These are phyloP conservation scores for Calliopum simillimum DNA, from an alignment of 2,888 invertebrate species.

Conservation along the genomic window DNA sequence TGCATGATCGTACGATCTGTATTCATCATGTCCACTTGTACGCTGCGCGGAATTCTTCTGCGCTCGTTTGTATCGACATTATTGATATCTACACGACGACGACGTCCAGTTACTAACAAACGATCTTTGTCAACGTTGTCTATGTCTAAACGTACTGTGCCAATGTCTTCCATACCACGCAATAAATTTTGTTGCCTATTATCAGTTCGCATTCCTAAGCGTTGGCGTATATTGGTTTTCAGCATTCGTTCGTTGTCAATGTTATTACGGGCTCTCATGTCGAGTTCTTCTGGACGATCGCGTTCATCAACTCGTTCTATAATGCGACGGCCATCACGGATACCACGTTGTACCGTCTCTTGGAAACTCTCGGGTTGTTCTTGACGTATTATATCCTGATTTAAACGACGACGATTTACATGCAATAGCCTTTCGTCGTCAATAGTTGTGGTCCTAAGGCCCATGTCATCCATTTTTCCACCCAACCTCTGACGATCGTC, in stretches of 20 bases:
- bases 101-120: not conserved
- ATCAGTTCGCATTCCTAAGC: not conserved
- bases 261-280: not conserved
- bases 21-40: conserved; percentile 16
- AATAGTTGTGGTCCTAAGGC: conserved; percentile 42
- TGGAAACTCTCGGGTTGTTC: not conserved
- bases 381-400: not conserved
- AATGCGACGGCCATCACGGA: conserved; percentile 2
- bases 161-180: conserved; percentile 27
- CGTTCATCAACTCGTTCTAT: not conserved
- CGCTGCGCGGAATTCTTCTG: conserved; percentile 52
- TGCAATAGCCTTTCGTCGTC: conserved; percentile 51
- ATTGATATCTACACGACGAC: not conserved
- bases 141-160: not conserved
- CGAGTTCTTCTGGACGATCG: not conserved
- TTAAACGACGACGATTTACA: conserved; percentile 49
- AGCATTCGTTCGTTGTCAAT: not conserved
- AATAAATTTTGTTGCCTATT: not conserved
- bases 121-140: conserved; percentile 2
- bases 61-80: conserved; percentile 1
- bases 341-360: not conserved
- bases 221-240: not conserved
- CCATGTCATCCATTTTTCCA: not conserved
- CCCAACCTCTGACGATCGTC: too few relatives aligned
- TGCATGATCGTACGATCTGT: conserved; percentile 51